phyloP scores from a whole-genome alignment of 2,797 vertebrate species.

The Sternotherus odoratus region DNA sequence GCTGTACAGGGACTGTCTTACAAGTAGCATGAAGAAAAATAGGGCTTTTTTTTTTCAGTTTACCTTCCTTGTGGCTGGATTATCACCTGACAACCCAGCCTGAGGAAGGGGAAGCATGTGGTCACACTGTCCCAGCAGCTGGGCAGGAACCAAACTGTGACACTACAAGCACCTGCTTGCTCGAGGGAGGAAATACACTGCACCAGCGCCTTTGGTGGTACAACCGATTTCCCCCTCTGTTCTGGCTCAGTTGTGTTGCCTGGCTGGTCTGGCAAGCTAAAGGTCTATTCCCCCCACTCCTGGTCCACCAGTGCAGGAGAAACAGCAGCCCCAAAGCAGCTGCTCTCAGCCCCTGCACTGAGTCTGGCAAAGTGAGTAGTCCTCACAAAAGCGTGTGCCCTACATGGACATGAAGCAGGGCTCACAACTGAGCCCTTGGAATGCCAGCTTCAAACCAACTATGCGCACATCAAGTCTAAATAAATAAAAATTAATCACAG shows the following conservation, averaged over 20 bases:
- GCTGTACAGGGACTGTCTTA: not conserved
- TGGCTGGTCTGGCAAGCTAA: not conserved
- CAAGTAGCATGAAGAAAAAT: not conserved
- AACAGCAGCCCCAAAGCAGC: not conserved
- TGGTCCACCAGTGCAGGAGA: not conserved
- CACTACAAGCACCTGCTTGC: not conserved
- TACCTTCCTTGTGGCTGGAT: not conserved
- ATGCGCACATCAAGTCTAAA: constrained; percentile 2
- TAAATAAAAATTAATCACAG: not conserved
- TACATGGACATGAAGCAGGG: not conserved
- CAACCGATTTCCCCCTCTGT: not conserved
- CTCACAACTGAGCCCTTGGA: not conserved
- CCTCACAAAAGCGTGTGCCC: not conserved
- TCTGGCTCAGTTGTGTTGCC: not conserved
- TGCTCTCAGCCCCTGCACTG: not conserved
- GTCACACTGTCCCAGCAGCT: not conserved
- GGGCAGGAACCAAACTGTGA: not conserved
- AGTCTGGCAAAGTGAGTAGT: not conserved
- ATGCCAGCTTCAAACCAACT: constrained; percentile 14
- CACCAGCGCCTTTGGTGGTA: not conserved
- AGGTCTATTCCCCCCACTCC: not conserved
- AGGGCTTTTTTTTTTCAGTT: not conserved
- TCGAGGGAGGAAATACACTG: not conserved
- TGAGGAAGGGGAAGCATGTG: not conserved
- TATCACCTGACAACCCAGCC: not conserved